Evolutionary conservation across 2,113 vertebrate genomes (phyloP), one percentile per base, ranked within the genome.

Genomic region (Merops nubicus): DNA sequence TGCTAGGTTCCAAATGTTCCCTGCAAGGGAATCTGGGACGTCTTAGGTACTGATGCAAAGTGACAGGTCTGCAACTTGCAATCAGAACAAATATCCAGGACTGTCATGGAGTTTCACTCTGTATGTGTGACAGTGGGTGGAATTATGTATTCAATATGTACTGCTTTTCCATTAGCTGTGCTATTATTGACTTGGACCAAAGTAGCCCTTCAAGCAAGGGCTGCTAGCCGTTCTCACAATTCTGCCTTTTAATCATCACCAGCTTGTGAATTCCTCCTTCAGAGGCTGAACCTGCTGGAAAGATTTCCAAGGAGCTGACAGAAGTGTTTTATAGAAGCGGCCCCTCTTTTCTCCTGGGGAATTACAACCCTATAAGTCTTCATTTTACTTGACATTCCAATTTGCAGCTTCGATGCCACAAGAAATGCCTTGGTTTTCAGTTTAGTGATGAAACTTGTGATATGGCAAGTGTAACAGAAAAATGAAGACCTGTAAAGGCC

Each of bases 371-470:
- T 72, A 73, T 96, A 96, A 93, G 85, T 96, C 96, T 96, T 97
- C 79, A 95, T 96, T 96, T 94, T 91, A 80, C 83, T 92, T 93
- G 96, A 96, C 95, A 92, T 95, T 97, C 95, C 95, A 97, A 96
- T 97, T 97, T 97, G 93, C 92, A 96, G 96, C 96, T 95, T 96
- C 56, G 15, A 86, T 91, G 92, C 95, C 93, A 92, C 92, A 86
- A 97, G 93, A 93, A 96, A 94, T 81, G 88, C 85, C 83, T 91
- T 53, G 56, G 85, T 85, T 94, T 94, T 95, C 56, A 68, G 76
- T 86, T 96, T 94, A 93, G 80, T 48, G 60, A 94, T 92, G 88
- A 60, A 96, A 84, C 56, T 92, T 80, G 72, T 92, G 96, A 96
- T 91, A 86, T 50, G 89, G 74, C 70, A 96, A 96, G 75, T 65